Base-by-base conservation (phyloP, 2,888 invertebrate genomes). In the Pristionchus mayeri region DNA sequence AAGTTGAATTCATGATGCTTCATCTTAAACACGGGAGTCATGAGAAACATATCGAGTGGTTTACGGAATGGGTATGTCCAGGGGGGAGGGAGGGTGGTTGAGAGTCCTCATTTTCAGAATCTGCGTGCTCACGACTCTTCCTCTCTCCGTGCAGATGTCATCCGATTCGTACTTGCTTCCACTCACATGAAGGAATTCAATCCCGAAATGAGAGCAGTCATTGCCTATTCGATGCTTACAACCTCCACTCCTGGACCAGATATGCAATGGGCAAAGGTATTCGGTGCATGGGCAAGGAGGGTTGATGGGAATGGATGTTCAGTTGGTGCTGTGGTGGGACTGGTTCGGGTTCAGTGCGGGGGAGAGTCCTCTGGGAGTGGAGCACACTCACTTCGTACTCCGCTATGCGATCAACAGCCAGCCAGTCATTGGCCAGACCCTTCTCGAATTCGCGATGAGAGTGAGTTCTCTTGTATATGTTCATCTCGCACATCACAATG, bases 271-370 rank as follows among this genome's bases (percentile, higher is more conserved):
- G 44, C 60, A 21, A 81, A 81, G 81, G 81, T 81, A 21, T n/a
- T n/a, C n/a, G n/a, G 57, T 6, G 57, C 7, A 24, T 57, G 24
- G 13, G n/a, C n/a, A 9, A 44, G 40, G 40, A 40, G 16, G 13
- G 4, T 13, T 75, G 75, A 27, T n/a, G 27, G 63, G 6, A 63
- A 34, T 63, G 63, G 21, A 13, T 1, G 40, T 63, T 60, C 18
- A 81, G 81, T 81, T 81, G 81, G 44, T 57, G 2, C 4, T 81
- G 60, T 81, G 81, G 81, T 81, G 81, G 81, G 81, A 81, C 52
- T 60, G 60, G 60, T 60, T 81, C 48, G 81, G 81, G 40, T 81
- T 60, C 60, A 13, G n/a, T 18, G 24, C 16, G 3, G 9, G 13
- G 16, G 81, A 81, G 24, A 30, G 18, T 18, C 57, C 48, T 0